Base-by-base conservation (phyloP, 2,797 vertebrate genomes). In the Erithacus rubecula region DNA sequence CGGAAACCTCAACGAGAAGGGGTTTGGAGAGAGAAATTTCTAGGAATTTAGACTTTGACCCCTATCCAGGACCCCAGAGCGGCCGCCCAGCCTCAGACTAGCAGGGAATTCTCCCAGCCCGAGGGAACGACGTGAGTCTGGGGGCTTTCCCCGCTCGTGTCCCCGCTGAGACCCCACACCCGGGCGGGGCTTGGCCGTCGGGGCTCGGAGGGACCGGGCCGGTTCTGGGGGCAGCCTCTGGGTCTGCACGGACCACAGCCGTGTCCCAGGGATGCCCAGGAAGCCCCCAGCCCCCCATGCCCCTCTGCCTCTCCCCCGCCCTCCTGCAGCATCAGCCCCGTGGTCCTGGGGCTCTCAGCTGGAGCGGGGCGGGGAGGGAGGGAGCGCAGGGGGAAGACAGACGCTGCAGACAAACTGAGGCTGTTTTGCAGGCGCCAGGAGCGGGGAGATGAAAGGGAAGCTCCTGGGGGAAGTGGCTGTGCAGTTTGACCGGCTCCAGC, bases 361-460 rank as follows among this genome's bases (percentile, higher is more conserved):
- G 87, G 89, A 92, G 87, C 12, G 72, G 84, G 80, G 49, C 67
- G 60, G 69, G 75, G 92, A 69, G 92, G 87, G 93, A 87, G 97
- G 94, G 94, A 95, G 79, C 39, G 75, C 90, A 87, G 68, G 89
- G 83, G 68, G 91, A 94, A 92, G 93, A 97, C 96, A 97, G 96
- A 97, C 76, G 78, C 91, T 76, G 97, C 97, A 98, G 98, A 98
- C 98, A 96, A 97, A 98, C 97, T 96, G 93, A 97, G 98, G 97
- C 97, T 98, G 98, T 97, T 96, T 96, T 81, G 96, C 97, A 98
- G 98, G 98, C 98, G 98, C 98, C 98, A 98, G 98, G 95, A 98
- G 98, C 98, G 98, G 98, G 96, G 96, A 98, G 98, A 98, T 98
- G 98, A 98, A 98, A 98, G 98, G 95, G 94, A 96, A 97, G 97